Evolutionary conservation across 2,797 vertebrate genomes (phyloP).

Genomic region (Poliocrania exsul): DNA sequence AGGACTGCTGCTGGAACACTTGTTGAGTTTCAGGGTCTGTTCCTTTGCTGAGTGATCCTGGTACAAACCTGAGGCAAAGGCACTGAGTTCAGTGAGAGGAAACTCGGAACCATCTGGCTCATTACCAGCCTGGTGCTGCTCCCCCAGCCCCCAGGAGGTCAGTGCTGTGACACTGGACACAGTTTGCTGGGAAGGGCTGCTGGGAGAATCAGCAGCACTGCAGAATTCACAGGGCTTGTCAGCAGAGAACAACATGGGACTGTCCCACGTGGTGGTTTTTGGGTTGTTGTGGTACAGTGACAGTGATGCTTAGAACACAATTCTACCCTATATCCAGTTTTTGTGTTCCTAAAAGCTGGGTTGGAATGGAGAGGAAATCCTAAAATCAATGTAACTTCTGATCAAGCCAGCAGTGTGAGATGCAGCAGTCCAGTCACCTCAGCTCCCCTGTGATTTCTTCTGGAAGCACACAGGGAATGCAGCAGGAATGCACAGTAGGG

Average conservation of each 20-base stretch:
- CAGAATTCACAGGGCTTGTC: background rate
- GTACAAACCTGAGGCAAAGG: background rate
- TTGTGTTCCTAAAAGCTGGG: background rate
- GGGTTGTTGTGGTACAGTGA: rapidly evolving
- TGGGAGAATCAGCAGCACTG: background rate
- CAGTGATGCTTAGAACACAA: background rate
- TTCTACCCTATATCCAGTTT: background rate
- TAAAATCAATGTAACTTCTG: background rate
- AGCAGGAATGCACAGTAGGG: background rate
- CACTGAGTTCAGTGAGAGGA: background rate
- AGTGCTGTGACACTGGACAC: no score
- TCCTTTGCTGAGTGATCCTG: background rate
- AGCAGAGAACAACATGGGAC: background rate
- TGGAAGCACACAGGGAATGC: background rate
- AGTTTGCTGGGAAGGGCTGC: background rate
- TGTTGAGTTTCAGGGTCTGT: background rate
- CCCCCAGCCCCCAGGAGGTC: no score
- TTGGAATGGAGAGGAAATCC: background rate
- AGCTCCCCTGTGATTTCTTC: background rate
- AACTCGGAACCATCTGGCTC: background rate
- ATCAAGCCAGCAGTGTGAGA: background rate
- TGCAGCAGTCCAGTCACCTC: background rate
- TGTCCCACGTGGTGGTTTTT: background rate
- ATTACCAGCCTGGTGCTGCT: background rate
- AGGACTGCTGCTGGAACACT: background rate